These are phyloP conservation scores for Dufourea novaeangliae DNA, from an alignment of 1,140 invertebrate genomes.

Conservation along the genomic window DNA sequence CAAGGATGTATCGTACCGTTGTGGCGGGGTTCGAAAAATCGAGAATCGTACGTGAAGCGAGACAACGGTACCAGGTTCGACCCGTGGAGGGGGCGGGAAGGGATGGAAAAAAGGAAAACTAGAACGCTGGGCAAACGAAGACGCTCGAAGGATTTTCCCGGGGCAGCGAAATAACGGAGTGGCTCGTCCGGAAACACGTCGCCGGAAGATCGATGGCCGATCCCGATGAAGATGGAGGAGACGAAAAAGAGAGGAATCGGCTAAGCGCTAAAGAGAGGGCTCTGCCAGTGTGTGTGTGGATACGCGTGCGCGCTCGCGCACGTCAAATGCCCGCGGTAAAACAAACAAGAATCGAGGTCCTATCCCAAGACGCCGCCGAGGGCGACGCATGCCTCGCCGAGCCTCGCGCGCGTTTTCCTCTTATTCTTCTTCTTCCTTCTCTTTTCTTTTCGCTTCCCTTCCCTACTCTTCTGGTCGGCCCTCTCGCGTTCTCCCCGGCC, in stretches of 20 bases:
- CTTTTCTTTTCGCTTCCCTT: constrained; percentile 6
- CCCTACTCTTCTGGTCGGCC: constrained; percentile 14
- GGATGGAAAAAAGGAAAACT: too few species aligned
- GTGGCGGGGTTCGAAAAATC: background rate
- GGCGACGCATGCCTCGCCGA: constrained; percentile 74
- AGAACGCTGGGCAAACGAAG: background rate
- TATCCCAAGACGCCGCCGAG: constrained; percentile 77
- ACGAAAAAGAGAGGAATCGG: background rate
- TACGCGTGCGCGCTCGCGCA: constrained; percentile 48
- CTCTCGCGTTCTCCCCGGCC: constrained; percentile 51
- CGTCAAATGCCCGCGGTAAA: constrained; percentile 66
- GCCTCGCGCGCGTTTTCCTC: constrained; percentile 25
- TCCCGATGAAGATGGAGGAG: constrained; percentile 35
- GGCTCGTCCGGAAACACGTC: constrained; percentile 29
- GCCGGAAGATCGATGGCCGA: constrained; percentile 37
- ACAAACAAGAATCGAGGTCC: constrained; percentile 77
- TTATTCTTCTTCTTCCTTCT: background rate
- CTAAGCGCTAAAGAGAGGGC: constrained; percentile 34
- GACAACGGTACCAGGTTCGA: background rate
- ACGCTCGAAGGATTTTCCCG: background rate
- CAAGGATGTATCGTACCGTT: too few species aligned
- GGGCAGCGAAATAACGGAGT: constrained; percentile 34
- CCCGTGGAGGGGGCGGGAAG: background rate
- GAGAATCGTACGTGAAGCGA: background rate
- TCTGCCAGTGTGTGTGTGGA: background rate